Conservation (phyloP, 2,797 vertebrate species). For the Falco columbarius region DNA sequence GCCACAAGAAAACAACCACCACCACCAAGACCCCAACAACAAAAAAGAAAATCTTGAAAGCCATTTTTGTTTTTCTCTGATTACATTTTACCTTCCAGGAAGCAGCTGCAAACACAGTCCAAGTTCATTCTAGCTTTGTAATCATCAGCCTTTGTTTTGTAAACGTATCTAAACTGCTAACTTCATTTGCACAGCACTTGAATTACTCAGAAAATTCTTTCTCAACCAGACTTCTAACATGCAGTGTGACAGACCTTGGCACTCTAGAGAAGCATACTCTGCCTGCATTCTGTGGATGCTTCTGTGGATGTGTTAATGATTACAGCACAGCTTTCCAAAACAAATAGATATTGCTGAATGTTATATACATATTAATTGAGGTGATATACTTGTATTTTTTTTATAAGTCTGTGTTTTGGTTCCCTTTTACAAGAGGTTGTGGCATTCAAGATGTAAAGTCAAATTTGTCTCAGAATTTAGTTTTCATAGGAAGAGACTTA, state of each 20-base stretch:
- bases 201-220: neutral
- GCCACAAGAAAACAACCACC: neutral
- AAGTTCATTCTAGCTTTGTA: neutral
- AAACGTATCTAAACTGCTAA: neutral
- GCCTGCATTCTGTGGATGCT: neutral
- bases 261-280: neutral
- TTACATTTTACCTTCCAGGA: slow-evolving; percentile 35
- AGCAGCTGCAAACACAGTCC: slow-evolving; percentile 3
- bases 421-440: neutral
- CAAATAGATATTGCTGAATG: neutral
- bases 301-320: neutral
- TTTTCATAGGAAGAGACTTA: neutral
- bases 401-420: neutral
- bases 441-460: neutral
- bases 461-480: neutral
- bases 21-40: neutral
- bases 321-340: neutral
- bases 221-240: neutral
- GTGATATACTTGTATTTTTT: neutral
- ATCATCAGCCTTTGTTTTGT: neutral
- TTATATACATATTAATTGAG: neutral
- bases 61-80: neutral
- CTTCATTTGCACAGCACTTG: neutral
- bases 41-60: slow-evolving; percentile 17
- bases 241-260: neutral